Base-by-base conservation (phyloP, 1,140 invertebrate genomes). In the Holcopasites calliopsidis region DNA sequence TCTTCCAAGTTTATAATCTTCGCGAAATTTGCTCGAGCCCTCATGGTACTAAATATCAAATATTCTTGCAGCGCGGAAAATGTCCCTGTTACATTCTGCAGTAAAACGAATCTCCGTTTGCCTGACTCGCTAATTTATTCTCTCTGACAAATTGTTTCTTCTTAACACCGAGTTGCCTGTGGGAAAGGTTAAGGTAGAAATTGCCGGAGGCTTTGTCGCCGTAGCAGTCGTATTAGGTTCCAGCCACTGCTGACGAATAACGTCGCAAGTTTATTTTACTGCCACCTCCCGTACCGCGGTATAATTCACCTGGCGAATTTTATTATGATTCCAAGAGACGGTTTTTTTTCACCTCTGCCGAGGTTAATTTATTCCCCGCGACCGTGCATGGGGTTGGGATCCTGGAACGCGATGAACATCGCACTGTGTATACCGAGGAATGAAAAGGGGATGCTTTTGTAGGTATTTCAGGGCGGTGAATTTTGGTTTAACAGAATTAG, bases 131-230 rank as follows among this genome's bases (percentile, higher is more conserved):
- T 71, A 79, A 80, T 82, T 82, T 77, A 82, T 85, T 79, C 75
- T 23, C 74, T 77, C 79, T 58, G 82, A 84, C 72, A 82, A 84
- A 86, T 85, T 81, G 71, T 83, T 77, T 77, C 72, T 76, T 66
- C 75, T 77, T 62, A 73, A 68, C 35, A 69, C 68, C 35, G 52
- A 26, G 42, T 28, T 57, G 66, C 50, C 44, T 64, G 23, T 13
- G 44, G 54, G 49, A 55, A 69, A 49, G 62, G 79, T 60, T 18
- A 44, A 61, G 55, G 52, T n/a, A 62, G 69, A 66, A 52, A 68
- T 71, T 47, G 49, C 76, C 69, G 44, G 33, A n/a, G 26, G 54
- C 54, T 26, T 13, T 23, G 35, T 3, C 44, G 28, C 21, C 11
- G 31, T 50, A 60, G 52, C 70, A 70, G 61, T 74, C 60, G 76